Evolutionary conservation across 2,888 invertebrate genomes (phyloP), one percentile per base, ranked within the genome.

Genomic region (Aphodius granarius): DNA sequence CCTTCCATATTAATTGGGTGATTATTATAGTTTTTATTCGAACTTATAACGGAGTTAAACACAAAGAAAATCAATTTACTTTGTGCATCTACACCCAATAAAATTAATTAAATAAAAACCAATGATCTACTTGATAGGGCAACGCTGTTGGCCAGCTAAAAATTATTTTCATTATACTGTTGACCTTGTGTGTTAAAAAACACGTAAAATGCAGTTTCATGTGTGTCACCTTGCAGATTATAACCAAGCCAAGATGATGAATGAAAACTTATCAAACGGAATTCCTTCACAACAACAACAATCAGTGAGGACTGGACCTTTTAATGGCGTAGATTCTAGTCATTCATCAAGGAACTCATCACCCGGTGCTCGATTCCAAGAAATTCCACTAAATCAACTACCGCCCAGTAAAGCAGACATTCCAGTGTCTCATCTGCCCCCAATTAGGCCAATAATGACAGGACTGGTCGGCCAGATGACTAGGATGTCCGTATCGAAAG

Each of bases 271-370:
- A 77, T 82, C 82, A 18, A 85, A 85, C 77, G 84, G 85, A 18
- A 76, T 84, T 63, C 83, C 83, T 22, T 81, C 83, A 3, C 81
- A 83, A 73, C 76, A 83, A 73, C 76, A 82, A 76, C 80, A 72
- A 65, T 71, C 70, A 76, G 78, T 76, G 72, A 62, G 62, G 74
- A 73, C 72, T 72, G 70, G 9, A 78, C 82, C 83, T 70, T 84
- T 84, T 77, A 86, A 87, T 80, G 87, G 87, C 16, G 78, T 86
- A 43, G 84, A 84, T 79, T 87, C 87, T 9, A 83, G 85, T 21
- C 84, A 85, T 76, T 87, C 87, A 6, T 87, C 87, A 15, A 82
- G 87, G 76, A 86, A 86, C 75, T 84, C 86, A 3, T 87, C 87
- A 5, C 86, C 87, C 15, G 75, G 81, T 21, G 81, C 83, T 21